Base-by-base conservation (phyloP, 2,113 vertebrate species). In the Hippocampus zosterae region DNA sequence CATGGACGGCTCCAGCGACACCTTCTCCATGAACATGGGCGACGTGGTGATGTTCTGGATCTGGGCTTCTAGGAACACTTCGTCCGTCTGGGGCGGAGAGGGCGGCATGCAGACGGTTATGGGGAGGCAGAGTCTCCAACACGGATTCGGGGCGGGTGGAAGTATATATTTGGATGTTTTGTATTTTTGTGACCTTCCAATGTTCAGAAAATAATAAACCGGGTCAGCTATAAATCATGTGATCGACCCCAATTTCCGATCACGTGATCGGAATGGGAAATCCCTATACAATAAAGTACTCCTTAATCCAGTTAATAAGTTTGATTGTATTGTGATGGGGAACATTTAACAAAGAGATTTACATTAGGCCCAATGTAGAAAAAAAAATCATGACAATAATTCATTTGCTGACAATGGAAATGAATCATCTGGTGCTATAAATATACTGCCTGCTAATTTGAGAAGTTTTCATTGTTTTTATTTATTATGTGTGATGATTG, bases 1-100 rank as follows among this genome's bases (percentile, higher is more conserved):
- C 79, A 98, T 93, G 53, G 97, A 98, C 0, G 97, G 97, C 60
- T 99, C 97, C 73, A 99, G 82, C 29, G 96, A 99, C 71, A 99
- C 97, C 85, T 98, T 98, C 92, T 98, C 97, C 97, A 99, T 98
- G 86, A 96, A 99, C 97, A 99, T 99, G 0, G 97, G 95, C 18
- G 97, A 98, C 10, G 95, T 97, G 68, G 97, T 99, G 87, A 99
- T 98, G 90, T 99, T 99, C 91, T 99, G 97, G 89, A 99, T 98
- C 87, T 99, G 97, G 65, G 97, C 97, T 92, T 99, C 97, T 63
- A 99, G 88, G 89, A 99, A 99, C 23, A 99, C 97, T 89, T 99
- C 97, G 72, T 99, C 97, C 67, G 96, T 98, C 97, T 99, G 91
- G 12, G 18, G 50, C 29, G 25, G 33, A 65, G 63, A 44, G 41